These are phyloP conservation scores for Sminthurides aquaticus DNA, from an alignment of 2,888 invertebrate genomes.

Conservation along the genomic window DNA sequence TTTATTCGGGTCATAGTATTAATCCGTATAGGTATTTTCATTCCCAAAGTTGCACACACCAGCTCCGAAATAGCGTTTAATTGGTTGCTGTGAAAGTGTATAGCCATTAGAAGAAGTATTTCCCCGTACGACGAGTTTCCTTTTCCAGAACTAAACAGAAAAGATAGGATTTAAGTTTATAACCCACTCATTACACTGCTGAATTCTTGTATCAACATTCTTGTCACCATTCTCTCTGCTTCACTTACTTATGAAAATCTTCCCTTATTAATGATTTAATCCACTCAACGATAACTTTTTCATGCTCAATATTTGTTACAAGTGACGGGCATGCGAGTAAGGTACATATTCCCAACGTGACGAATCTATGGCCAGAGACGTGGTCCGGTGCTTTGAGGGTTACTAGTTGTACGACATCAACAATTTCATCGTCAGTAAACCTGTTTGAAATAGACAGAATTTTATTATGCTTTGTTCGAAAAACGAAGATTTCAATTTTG, in stretches of 20 bases:
- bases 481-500: constrained; percentile 2
- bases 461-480: not conserved
- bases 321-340: constrained; percentile 87
- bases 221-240: not conserved
- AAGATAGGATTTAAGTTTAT: too few relatives aligned
- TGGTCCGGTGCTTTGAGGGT: constrained; percentile 82
- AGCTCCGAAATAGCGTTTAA: constrained; percentile 85
- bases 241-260: constrained; percentile 65
- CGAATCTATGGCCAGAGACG: constrained; percentile 86
- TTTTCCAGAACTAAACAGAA: constrained; percentile 21
- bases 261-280: constrained; percentile 86
- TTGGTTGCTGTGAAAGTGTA: constrained; percentile 94
- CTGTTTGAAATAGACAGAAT: constrained; percentile 47
- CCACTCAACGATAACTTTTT: constrained; percentile 84
- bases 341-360: constrained; percentile 87
- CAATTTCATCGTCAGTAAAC: constrained; percentile 86
- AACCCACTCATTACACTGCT: not conserved
- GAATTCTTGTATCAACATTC: not conserved
- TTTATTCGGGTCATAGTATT: constrained; percentile 83
- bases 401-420: constrained; percentile 70
- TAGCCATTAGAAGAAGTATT: constrained; percentile 89
- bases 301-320: constrained; percentile 66
- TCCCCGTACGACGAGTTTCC: constrained; percentile 81
- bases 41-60: constrained; percentile 86
- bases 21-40: constrained; percentile 82